A percentile compares a stretch with the other conserved stretches of the same genome.
These are phyloP conservation scores for Morone saxatilis DNA, from an alignment of 2,113 vertebrate genomes.

Conservation along the genomic window DNA sequence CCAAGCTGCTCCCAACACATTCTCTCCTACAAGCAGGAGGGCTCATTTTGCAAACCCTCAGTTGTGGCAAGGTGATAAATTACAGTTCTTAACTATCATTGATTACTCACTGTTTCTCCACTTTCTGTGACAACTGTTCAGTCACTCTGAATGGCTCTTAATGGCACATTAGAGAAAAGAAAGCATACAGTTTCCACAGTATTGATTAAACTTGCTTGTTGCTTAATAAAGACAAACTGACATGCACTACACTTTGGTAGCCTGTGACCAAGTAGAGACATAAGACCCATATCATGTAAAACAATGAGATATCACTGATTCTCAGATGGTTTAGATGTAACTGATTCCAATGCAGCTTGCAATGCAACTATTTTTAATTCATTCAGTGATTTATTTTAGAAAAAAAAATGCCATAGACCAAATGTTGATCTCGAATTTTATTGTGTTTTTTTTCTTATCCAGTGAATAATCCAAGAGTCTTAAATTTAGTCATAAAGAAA, in stretches of 20 bases:
- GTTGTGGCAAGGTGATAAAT: slow-evolving; percentile 99
- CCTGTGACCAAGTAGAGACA: slow-evolving; percentile 70
- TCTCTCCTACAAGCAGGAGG: slow-evolving; percentile 71
- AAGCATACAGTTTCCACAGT: slow-evolving; percentile 80
- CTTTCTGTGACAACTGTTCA: slow-evolving; percentile 93
- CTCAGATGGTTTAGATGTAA: slow-evolving; percentile 20
- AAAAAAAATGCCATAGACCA: not conserved
- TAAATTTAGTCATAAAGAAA: not conserved
- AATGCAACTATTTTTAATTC: not conserved
- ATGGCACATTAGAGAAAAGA: slow-evolving; percentile 91
- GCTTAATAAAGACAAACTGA: slow-evolving; percentile 89
- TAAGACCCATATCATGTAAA: slow-evolving; percentile 59
- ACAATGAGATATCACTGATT: slow-evolving; percentile 21
- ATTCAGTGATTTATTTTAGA: not conserved
- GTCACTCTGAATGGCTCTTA: slow-evolving; percentile 93
- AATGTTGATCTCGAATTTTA: not conserved
- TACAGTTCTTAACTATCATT: slow-evolving; percentile 97
- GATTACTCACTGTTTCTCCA: slow-evolving; percentile 95
- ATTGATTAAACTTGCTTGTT: slow-evolving; percentile 86
- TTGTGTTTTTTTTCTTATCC: not conserved
- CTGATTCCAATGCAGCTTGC: not conserved
- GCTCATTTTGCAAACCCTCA: slow-evolving; percentile 87
- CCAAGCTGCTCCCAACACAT: slow-evolving; percentile 65
- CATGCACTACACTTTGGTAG: slow-evolving; percentile 71
- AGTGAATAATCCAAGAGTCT: not conserved